phyloP scores from a whole-genome alignment of 1,140 invertebrate species.

The Varroa destructor region DNA sequence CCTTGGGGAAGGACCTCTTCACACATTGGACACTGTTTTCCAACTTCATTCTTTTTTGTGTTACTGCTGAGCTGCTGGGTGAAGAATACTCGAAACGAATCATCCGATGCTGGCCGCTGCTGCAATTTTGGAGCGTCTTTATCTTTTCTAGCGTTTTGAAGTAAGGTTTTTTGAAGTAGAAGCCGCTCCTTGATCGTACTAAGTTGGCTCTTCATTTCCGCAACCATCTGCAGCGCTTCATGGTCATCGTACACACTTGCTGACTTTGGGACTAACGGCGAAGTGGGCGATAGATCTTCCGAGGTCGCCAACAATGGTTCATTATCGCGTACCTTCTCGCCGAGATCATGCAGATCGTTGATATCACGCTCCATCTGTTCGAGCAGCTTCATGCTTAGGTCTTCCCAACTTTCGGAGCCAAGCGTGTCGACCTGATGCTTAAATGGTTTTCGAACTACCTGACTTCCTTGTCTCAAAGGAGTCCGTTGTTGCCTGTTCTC shows the following conservation, averaged over 20 bases:
- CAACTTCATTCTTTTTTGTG: constrained; percentile 6
- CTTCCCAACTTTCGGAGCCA: constrained; percentile 26
- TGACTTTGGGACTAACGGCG: not conserved
- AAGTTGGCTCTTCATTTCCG: constrained; percentile 13
- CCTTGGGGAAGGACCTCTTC: constrained; percentile 1
- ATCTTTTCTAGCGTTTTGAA: constrained; percentile 8
- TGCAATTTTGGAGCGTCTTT: not conserved
- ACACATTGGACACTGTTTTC: constrained; percentile 22
- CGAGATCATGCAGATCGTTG: constrained; percentile 19
- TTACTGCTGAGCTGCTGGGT: constrained; percentile 17
- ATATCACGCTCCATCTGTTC: constrained; percentile 25
- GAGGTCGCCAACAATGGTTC: no score
- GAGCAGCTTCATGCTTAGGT: constrained; percentile 27
- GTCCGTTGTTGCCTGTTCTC: not conserved
- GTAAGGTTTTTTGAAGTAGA: constrained; percentile 18
- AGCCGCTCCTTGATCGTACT: constrained; percentile 21
- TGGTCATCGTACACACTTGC: not conserved
- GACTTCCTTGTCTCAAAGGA: not conserved
- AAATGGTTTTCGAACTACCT: constrained; percentile 6
- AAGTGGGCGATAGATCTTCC: not conserved
- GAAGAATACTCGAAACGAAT: constrained; percentile 20
- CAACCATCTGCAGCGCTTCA: constrained; percentile 21
- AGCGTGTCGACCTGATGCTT: constrained; percentile 13
- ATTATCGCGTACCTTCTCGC: constrained; percentile 2
- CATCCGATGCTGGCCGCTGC: not conserved